Evolutionary conservation across 1,140 invertebrate species (phyloP).

Genomic region (Drosophila melanica): DNA sequence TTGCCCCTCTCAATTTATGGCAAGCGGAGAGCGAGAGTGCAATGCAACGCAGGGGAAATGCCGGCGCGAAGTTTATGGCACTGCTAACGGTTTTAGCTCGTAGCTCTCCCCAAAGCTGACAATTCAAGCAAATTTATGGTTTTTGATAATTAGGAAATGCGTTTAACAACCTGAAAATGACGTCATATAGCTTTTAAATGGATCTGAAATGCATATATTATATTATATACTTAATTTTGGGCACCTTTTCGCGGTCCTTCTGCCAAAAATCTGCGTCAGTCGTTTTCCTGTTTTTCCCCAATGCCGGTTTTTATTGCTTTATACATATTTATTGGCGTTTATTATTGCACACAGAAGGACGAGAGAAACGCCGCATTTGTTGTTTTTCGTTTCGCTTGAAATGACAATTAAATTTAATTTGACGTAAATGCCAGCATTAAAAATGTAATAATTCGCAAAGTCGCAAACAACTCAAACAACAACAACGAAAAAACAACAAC

Average conservation of each 20-base stretch:
- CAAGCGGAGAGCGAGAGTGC: constrained; percentile 48
- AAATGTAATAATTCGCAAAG: constrained; percentile 72
- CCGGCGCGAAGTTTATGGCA: constrained; percentile 10
- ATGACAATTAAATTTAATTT: constrained; percentile 81
- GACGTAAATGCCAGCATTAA: constrained; percentile 75
- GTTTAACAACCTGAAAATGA: constrained; percentile 51
- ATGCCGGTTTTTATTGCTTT: constrained; percentile 15
- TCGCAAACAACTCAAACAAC: constrained; percentile 2
- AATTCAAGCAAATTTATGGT: constrained; percentile 62
- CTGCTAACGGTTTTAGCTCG: constrained; percentile 22
- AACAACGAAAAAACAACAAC: not conserved
- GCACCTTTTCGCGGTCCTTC: not conserved
- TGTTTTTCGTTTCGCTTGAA: constrained; percentile 7
- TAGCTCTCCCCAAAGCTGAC: not conserved
- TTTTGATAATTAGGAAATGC: constrained; percentile 75
- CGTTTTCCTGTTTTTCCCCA: constrained; percentile 38
- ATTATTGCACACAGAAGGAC: not conserved
- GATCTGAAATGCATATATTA: constrained; percentile 11
- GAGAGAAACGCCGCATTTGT: not conserved
- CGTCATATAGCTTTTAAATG: constrained; percentile 24
- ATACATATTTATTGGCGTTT: constrained; percentile 27
- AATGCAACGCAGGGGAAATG: constrained; percentile 59
- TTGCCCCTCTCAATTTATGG: constrained; percentile 65
- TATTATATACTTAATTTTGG: not conserved
- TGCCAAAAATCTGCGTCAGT: constrained; percentile 6